Percentiles rank a stretch among this genome's conserved stretches.
Evolutionary conservation across 2,113 vertebrate species (phyloP).

Genomic region (Sceloporus tristichus): DNA sequence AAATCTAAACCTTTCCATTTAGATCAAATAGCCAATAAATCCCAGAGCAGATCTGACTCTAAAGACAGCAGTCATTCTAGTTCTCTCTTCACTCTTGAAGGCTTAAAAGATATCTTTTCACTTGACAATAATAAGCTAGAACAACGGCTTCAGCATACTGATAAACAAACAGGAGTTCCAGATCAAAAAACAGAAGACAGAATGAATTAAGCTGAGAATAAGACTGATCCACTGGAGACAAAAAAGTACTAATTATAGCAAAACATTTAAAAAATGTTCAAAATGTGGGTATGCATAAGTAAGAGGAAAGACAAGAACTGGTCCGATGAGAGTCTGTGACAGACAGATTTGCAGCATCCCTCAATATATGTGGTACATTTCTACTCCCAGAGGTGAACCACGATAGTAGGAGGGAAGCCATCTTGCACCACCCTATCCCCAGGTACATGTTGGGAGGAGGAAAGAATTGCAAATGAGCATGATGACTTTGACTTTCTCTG

Average conservation of each 20-base stretch:
- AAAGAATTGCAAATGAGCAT: no score
- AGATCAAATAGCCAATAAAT: slow-evolving; percentile 24
- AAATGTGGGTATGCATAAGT: background rate
- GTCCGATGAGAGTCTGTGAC: background rate
- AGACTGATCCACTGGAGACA: background rate
- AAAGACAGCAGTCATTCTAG: slow-evolving; percentile 19
- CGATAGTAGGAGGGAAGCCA: background rate
- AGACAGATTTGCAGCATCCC: no score
- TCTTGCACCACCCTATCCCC: background rate
- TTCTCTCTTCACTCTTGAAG: slow-evolving; percentile 16
- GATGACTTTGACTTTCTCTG: background rate
- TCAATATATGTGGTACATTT: background rate
- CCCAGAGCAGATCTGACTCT: slow-evolving; percentile 9
- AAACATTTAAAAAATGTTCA: background rate
- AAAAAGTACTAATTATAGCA: slow-evolving; percentile 5
- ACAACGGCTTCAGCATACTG: background rate
- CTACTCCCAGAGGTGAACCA: background rate
- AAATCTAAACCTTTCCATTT: slow-evolving; percentile 15
- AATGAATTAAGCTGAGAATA: slow-evolving; percentile 20
- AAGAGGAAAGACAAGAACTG: background rate
- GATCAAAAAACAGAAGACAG: slow-evolving; percentile 3
- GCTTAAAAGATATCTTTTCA: slow-evolving; percentile 5
- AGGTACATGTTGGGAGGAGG: background rate
- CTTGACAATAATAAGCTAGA: background rate
- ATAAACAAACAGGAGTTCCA: slow-evolving; percentile 18